Evolutionary conservation across 2,113 vertebrate genomes (phyloP).

Genomic region (Enhydra lutris): DNA sequence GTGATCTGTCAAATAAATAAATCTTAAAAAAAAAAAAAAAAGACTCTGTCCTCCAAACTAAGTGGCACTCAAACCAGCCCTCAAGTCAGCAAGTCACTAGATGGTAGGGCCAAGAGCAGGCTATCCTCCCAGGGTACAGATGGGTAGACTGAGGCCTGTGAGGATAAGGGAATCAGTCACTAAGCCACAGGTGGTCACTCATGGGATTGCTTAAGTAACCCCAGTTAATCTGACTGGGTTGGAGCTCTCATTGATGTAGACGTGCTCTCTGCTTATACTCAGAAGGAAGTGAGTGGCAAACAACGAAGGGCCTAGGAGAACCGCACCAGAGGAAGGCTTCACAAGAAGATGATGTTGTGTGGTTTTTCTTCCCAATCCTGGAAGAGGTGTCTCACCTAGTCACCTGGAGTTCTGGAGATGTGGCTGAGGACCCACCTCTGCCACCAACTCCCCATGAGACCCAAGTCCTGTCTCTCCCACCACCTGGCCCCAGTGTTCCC

Average conservation of each 20-base stretch:
- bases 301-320: fast-evolving
- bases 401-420: background rate
- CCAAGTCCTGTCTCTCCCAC: background rate
- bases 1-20: too few species aligned
- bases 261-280: background rate
- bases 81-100: background rate
- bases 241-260: background rate
- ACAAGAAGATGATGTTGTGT: background rate
- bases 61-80: background rate
- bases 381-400: background rate
- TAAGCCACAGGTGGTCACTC: too few species aligned
- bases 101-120: background rate
- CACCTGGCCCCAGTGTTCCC: background rate
- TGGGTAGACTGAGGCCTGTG: background rate
- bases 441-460: background rate
- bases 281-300: background rate
- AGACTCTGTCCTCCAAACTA: background rate
- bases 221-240: background rate
- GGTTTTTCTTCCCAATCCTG: background rate
- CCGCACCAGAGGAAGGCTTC: background rate
- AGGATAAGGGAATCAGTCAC: background rate
- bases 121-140: background rate
- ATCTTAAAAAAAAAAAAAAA: too few species aligned
- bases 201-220: background rate
- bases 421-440: background rate